Conservation (phyloP, 2,888 invertebrate species). For the Rhorus exstirpatorius region DNA sequence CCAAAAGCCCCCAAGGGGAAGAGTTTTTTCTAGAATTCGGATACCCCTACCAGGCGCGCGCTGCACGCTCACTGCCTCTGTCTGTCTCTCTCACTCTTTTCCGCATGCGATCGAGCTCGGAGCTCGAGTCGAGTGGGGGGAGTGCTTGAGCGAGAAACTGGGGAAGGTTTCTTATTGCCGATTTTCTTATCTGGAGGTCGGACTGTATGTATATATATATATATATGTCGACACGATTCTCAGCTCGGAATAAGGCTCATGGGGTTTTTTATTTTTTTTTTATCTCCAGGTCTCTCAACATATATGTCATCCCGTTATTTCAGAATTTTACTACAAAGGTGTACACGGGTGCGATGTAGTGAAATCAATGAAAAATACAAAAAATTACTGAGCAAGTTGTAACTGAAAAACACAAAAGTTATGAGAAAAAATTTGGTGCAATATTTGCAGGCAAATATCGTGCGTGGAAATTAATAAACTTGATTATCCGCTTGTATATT, state of each 20-base stretch:
- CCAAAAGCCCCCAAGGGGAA: too few relatives aligned
- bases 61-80: too few relatives aligned
- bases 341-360: neutral
- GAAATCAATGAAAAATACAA: constrained; percentile 24
- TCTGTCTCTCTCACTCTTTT: too few relatives aligned
- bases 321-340: constrained; percentile 35
- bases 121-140: too few relatives aligned
- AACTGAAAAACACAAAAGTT: neutral
- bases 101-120: too few relatives aligned
- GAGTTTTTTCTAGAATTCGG: too few relatives aligned
- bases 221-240: constrained; percentile 48
- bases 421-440: constrained; percentile 25
- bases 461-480: constrained; percentile 39
- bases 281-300: constrained; percentile 44
- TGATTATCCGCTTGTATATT: constrained; percentile 64
- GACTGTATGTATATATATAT: too few relatives aligned
- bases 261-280: constrained; percentile 48
- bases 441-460: constrained; percentile 20
- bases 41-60: too few relatives aligned
- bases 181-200: too few relatives aligned
- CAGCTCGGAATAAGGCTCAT: constrained; percentile 64
- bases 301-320: constrained; percentile 17
- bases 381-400: neutral
- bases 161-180: too few relatives aligned
- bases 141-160: too few relatives aligned